These are phyloP conservation scores for Lithodes maja DNA, from an alignment of 2,888 invertebrate species.

Conservation along the genomic window DNA sequence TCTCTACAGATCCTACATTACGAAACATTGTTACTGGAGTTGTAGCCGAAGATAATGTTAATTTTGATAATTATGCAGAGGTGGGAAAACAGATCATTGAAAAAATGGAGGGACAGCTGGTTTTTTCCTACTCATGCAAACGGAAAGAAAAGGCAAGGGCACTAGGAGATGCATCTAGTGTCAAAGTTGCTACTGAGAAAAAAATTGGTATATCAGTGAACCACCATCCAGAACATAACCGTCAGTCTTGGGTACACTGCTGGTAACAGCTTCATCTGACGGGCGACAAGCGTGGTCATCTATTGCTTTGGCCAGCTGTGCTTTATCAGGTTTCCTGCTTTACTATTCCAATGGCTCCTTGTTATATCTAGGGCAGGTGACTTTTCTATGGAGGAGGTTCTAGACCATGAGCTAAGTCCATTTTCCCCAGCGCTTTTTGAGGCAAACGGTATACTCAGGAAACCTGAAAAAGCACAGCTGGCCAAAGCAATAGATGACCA, in stretches of 20 bases:
- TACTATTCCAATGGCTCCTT: slow-evolving; percentile 31
- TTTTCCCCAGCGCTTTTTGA: slow-evolving; percentile 25
- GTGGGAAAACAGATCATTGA: slow-evolving; percentile 12
- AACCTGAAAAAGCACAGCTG: background rate
- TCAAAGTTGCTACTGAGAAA: slow-evolving; percentile 34
- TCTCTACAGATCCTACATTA: slow-evolving; percentile 25
- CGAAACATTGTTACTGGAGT: slow-evolving; percentile 53
- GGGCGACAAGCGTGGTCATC: too few relatives aligned
- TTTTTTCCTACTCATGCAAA: slow-evolving; percentile 30
- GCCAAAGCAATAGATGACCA: background rate
- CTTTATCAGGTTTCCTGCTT: too few relatives aligned
- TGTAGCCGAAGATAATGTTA: slow-evolving; percentile 31
- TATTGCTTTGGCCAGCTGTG: too few relatives aligned
- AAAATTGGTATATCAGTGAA: slow-evolving; percentile 2
- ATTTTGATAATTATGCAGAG: background rate
- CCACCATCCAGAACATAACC: too few relatives aligned
- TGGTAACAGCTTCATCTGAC: too few relatives aligned
- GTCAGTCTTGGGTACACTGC: too few relatives aligned
- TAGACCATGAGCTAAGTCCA: slow-evolving; percentile 18
- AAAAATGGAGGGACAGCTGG: background rate
- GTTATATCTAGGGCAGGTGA: slow-evolving; percentile 19
- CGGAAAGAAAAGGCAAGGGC: background rate
- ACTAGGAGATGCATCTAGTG: slow-evolving; percentile 18
- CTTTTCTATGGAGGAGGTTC: slow-evolving; percentile 18
- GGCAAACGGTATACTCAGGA: slow-evolving; percentile 3